phyloP scores from a whole-genome alignment of 2,888 invertebrate genomes.

The Adelphocoris suturalis region DNA sequence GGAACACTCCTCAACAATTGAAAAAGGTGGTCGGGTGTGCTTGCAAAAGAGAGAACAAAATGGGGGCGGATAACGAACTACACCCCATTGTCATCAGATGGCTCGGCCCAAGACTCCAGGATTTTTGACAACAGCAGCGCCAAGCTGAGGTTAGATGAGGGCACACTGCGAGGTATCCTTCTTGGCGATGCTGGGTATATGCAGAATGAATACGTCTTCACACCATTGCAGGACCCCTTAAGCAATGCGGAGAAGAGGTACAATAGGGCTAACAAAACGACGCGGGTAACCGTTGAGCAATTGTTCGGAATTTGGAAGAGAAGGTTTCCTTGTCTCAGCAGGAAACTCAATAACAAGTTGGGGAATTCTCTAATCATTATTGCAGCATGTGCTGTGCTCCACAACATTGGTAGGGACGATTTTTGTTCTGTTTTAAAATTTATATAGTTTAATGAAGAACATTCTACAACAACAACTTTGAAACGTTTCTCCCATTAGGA shows the following conservation, averaged over 20 bases:
- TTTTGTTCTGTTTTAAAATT: no score
- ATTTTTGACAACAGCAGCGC: neutral
- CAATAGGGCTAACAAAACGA: slow-evolving; percentile 8
- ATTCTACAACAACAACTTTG: no score
- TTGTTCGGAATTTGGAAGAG: neutral
- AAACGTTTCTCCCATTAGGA: no score
- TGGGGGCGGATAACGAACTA: no score
- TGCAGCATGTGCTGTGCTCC: neutral
- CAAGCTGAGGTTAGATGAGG: neutral
- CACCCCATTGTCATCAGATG: neutral
- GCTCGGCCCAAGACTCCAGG: neutral
- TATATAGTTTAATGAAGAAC: no score
- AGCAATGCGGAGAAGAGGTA: neutral
- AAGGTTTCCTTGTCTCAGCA: neutral
- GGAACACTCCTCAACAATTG: no score
- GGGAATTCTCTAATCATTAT: no score
- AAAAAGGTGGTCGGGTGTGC: no score
- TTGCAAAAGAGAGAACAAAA: no score
- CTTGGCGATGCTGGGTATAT: neutral
- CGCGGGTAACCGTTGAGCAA: neutral
- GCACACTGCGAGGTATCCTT: neutral
- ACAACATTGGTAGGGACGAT: neutral
- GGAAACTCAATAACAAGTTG: neutral
- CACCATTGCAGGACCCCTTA: neutral
- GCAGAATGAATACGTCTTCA: neutral